phyloP scores from a whole-genome alignment of 2,113 vertebrate genomes.

The Oxyruncus cristatus region DNA sequence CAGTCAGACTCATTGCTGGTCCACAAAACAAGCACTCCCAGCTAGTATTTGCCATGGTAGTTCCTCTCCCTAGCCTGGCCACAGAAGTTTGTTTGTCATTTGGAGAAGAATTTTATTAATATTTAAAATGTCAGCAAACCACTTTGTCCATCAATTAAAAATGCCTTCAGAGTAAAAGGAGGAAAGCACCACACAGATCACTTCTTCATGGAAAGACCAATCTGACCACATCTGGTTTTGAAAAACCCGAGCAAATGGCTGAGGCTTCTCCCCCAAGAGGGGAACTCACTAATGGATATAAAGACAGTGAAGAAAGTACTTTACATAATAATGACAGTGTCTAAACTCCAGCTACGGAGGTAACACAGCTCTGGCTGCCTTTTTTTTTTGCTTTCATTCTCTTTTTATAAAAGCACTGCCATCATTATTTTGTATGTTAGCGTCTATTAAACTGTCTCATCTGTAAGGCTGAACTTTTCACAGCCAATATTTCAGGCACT shows the following conservation, averaged over 20 bases:
- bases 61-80: not conserved
- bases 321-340: not conserved
- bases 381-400: not conserved
- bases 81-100: not conserved
- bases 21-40: not conserved
- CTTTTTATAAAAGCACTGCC: not conserved
- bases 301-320: not conserved
- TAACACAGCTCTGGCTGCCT: not conserved
- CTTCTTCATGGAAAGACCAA: not conserved
- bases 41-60: not conserved
- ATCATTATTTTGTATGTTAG: not conserved
- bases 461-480: not conserved
- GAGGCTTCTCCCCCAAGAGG: not conserved
- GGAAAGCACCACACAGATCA: not conserved
- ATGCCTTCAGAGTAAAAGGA: not conserved
- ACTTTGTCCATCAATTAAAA: not conserved
- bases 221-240: not conserved
- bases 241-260: not conserved
- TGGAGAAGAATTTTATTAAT: not conserved
- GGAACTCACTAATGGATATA: not conserved
- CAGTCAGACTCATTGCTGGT: not conserved
- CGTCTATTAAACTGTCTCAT: not conserved
- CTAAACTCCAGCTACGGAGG: not conserved
- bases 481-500: not conserved
- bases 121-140: not conserved